These are phyloP conservation scores for Mesitornis unicolor DNA, from an alignment of 2,113 vertebrate genomes.

Conservation along the genomic window DNA sequence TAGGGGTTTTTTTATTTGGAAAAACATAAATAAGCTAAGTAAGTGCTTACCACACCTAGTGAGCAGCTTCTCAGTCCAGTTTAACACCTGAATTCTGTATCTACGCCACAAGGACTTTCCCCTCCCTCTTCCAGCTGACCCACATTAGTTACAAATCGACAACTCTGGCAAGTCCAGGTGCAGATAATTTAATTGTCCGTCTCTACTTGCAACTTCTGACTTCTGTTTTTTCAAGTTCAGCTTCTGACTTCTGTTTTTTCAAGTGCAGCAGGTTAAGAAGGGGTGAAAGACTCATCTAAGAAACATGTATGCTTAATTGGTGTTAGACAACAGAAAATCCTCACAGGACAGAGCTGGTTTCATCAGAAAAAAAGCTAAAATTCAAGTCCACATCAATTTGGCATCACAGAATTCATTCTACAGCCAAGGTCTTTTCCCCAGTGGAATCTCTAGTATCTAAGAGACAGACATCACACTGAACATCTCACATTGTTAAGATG, in stretches of 20 bases:
- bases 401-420: background rate
- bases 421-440: background rate
- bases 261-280: background rate
- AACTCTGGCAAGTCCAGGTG: background rate
- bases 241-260: background rate
- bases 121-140: background rate
- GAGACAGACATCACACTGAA: background rate
- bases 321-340: background rate
- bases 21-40: background rate
- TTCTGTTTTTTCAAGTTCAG: background rate
- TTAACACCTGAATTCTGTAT: background rate
- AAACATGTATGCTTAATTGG: background rate
- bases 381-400: background rate
- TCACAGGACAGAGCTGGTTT: background rate
- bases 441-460: background rate
- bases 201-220: background rate
- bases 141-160: background rate
- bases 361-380: background rate
- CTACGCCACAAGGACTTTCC: background rate
- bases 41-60: background rate
- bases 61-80: background rate
- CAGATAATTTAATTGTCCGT: background rate
- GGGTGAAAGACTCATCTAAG: background rate
- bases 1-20: fast-evolving
- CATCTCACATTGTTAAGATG: background rate